Evolutionary conservation across 2,797 vertebrate genomes (phyloP).

Genomic region (Cuculus canorus): DNA sequence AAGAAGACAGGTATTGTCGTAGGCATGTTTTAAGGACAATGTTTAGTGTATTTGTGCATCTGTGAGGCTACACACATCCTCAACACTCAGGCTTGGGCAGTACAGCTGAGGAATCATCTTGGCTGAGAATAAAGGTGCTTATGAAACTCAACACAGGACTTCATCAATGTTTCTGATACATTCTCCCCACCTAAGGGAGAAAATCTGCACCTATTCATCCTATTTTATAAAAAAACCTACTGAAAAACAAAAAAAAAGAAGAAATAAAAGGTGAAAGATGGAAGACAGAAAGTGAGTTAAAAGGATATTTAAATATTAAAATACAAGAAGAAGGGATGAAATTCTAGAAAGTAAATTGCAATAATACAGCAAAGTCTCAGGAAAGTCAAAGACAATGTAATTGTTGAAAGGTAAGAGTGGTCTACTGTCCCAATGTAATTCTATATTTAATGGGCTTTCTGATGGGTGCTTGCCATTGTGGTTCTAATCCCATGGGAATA

Average conservation of each 20-base stretch:
- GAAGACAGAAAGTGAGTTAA: fast-evolving
- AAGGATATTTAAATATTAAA: background rate
- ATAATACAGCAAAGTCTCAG: background rate
- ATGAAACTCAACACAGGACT: background rate
- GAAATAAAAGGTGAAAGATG: background rate
- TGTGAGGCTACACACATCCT: fast-evolving
- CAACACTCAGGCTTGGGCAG: fast-evolving
- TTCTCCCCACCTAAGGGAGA: background rate
- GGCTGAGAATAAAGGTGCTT: background rate
- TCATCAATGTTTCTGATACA: background rate
- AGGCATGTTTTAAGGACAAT: background rate
- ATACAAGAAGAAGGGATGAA: background rate
- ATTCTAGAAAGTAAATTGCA: background rate
- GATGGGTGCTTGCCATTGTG: background rate
- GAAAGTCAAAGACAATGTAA: background rate
- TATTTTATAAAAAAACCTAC: background rate
- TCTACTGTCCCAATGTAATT: background rate
- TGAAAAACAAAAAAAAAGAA: background rate
- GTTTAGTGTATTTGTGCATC: background rate
- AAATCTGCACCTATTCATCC: background rate
- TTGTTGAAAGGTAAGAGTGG: background rate
- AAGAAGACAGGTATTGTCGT: background rate
- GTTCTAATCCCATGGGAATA: background rate
- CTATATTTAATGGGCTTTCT: background rate
- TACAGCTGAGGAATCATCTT: background rate